phyloP scores from a whole-genome alignment of 2,888 invertebrate genomes.

The Scaptomyza parva region DNA sequence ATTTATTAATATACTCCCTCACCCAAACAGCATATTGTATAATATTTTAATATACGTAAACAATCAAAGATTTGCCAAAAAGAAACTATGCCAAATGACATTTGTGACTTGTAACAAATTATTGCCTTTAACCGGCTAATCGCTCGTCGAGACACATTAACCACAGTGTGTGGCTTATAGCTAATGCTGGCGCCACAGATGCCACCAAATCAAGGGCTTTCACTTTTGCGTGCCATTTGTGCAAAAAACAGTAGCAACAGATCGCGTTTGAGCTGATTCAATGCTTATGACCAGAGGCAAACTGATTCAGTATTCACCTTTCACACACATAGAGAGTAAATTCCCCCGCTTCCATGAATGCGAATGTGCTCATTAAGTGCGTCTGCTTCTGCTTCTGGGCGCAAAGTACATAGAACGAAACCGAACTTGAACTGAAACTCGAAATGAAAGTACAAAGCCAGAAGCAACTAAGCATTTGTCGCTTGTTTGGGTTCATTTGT shows the following conservation, averaged over 20 bases:
- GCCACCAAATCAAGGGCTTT: constrained; percentile 57
- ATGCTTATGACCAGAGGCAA: constrained; percentile 19
- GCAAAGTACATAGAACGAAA: constrained; percentile 46
- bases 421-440: constrained; percentile 50
- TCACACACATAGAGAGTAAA: constrained; percentile 50
- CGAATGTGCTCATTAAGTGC: constrained; percentile 68
- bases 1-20: neutral
- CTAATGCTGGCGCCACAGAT: constrained; percentile 66
- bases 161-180: constrained; percentile 44
- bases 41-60: constrained; percentile 9
- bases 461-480: constrained; percentile 12
- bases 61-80: constrained; percentile 11
- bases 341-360: constrained; percentile 58
- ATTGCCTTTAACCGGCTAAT: constrained; percentile 25
- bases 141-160: constrained; percentile 50
- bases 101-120: constrained; percentile 9
- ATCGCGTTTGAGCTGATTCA: constrained; percentile 1
- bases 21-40: neutral
- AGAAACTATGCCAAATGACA: no score
- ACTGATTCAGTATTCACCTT: constrained; percentile 68
- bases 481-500: neutral
- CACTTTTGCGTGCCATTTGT: constrained; percentile 63
- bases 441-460: constrained; percentile 54
- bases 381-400: constrained; percentile 52
- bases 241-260: constrained; percentile 69